A percentile compares a stretch with the other conserved stretches of the same genome.
These are phyloP conservation scores for Conus canariensis DNA, from an alignment of 2,888 invertebrate species.

Conservation along the genomic window DNA sequence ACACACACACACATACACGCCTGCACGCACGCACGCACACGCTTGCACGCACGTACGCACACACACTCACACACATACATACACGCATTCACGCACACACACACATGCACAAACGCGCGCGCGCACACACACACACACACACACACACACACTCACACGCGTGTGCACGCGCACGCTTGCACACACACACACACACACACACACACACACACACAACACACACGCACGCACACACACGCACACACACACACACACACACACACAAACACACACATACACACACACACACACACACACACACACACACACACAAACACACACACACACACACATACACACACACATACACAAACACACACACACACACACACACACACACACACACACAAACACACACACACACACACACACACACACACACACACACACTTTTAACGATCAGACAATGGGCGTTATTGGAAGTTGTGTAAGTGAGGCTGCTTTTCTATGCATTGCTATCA, in stretches of 20 bases:
- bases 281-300: conserved; percentile 28
- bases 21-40: no score
- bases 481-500: no score
- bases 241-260: background rate
- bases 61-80: no score
- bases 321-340: background rate
- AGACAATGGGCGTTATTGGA: no score
- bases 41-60: no score
- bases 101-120: background rate
- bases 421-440: no score
- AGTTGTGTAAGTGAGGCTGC: no score
- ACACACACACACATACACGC: no score
- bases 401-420: no score
- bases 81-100: no score
- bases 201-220: background rate
- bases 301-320: conserved; percentile 6
- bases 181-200: background rate
- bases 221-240: background rate
- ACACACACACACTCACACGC: background rate
- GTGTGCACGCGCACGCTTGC: background rate
- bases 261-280: conserved; percentile 13
- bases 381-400: no score
- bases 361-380: conserved; percentile 18
- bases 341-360: conserved; percentile 12
- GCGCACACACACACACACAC: background rate